Percentiles rank a stretch among this genome's conserved stretches.
Conservation (phyloP, 2,113 vertebrate species). For the Periophthalmodon schlosseri region DNA sequence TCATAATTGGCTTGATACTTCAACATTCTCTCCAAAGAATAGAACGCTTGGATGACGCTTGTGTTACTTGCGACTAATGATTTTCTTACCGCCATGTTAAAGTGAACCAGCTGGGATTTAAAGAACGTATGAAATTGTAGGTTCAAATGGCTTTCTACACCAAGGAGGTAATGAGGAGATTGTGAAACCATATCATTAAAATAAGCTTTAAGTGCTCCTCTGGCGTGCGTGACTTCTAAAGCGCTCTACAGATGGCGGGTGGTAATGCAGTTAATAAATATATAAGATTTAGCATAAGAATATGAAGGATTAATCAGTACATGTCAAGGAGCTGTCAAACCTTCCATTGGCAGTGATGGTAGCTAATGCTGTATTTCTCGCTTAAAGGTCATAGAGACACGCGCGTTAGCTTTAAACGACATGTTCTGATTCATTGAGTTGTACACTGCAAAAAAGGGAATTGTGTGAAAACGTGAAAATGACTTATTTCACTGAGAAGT, state of each 20-base stretch:
- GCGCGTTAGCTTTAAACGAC: no score
- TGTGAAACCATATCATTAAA: conserved; percentile 41
- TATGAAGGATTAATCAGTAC: conserved; percentile 28
- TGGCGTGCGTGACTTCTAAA: background rate
- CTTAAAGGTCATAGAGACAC: background rate
- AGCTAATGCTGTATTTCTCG: conserved; percentile 8
- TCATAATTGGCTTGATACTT: conserved; percentile 41
- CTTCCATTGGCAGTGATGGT: conserved; percentile 33
- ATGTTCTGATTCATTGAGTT: no score
- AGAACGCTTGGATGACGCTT: conserved; percentile 12
- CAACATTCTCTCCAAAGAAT: conserved; percentile 31
- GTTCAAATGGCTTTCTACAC: conserved; percentile 32
- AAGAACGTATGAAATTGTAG: conserved; percentile 16
- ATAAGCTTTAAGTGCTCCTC: conserved; percentile 30
- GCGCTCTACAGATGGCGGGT: background rate
- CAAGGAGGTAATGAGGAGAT: conserved; percentile 41
- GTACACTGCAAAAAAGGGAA: no score
- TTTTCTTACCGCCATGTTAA: conserved; percentile 17
- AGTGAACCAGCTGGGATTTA: conserved; percentile 14
- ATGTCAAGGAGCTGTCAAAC: conserved; percentile 10
- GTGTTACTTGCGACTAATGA: conserved; percentile 13
- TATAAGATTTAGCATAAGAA: conserved; percentile 24
- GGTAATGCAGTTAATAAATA: conserved; percentile 25
- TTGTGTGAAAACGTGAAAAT: no score
- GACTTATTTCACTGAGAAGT: no score